These are phyloP conservation scores for Linyphia triangularis DNA, from an alignment of 2,888 invertebrate species.

Conservation along the genomic window DNA sequence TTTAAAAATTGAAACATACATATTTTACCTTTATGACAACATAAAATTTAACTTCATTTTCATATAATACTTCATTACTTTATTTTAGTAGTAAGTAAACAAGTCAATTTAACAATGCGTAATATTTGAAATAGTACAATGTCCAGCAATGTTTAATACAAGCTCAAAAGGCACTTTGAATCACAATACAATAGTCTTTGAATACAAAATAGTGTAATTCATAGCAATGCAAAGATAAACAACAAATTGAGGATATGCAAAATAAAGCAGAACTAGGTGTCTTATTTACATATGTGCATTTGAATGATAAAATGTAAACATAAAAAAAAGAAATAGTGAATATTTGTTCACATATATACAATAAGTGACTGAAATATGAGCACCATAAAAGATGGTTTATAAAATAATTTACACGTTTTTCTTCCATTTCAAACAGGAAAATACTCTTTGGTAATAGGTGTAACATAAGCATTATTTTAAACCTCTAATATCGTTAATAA, in stretches of 20 bases:
- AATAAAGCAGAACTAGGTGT: slow-evolving; percentile 51
- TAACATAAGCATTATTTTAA: neutral
- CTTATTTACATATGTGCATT: slow-evolving; percentile 63
- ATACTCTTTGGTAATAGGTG: slow-evolving; percentile 37
- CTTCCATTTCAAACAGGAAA: neutral
- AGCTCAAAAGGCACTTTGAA: slow-evolving; percentile 50
- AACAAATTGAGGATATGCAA: slow-evolving; percentile 32
- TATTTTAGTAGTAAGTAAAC: neutral
- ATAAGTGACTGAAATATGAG: slow-evolving; percentile 51
- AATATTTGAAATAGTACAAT: neutral
- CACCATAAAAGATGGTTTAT: slow-evolving; percentile 50
- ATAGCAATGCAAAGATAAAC: slow-evolving; percentile 29
- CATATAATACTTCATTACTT: no score
- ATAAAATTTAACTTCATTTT: neutral
- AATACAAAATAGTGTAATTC: neutral
- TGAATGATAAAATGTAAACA: slow-evolving; percentile 52
- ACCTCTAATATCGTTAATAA: neutral
- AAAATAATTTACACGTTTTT: slow-evolving; percentile 21
- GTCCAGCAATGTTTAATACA: slow-evolving; percentile 35
- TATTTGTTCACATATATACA: slow-evolving; percentile 54
- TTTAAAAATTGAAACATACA: neutral
- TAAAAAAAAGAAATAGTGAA: slow-evolving; percentile 20
- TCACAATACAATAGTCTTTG: neutral
- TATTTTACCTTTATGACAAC: neutral
- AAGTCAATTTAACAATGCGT: neutral